Percentiles rank a stretch among this genome's conserved stretches.
phyloP scores from a whole-genome alignment of 1,140 invertebrate genomes.

The Bombus sylvicola region DNA sequence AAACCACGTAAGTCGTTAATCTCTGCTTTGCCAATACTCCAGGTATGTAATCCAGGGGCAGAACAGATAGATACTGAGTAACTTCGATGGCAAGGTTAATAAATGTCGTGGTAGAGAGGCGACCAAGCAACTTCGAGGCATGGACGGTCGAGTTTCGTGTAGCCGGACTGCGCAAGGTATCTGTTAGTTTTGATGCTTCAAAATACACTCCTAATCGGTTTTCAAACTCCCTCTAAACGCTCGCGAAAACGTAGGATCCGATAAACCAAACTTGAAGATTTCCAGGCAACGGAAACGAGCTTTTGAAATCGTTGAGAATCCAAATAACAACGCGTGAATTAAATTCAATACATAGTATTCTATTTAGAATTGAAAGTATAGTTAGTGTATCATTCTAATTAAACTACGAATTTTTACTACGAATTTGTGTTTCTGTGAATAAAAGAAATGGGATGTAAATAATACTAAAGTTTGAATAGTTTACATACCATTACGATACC shows the following conservation, averaged over 20 bases:
- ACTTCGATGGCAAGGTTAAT: slow-evolving; percentile 61
- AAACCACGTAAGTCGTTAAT: slow-evolving; percentile 51
- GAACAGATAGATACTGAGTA: slow-evolving; percentile 43
- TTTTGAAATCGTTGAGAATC: background rate
- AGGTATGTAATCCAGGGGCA: slow-evolving; percentile 54
- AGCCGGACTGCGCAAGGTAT: slow-evolving; percentile 53
- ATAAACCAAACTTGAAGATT: slow-evolving; percentile 62
- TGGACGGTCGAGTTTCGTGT: slow-evolving; percentile 58
- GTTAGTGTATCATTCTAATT: background rate
- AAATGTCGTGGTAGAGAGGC: slow-evolving; percentile 58
- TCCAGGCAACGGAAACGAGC: background rate
- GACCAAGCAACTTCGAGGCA: slow-evolving; percentile 59
- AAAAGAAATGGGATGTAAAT: too few relatives aligned
- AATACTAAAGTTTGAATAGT: too few relatives aligned
- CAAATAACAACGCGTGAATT: background rate
- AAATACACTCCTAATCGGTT: slow-evolving; percentile 71
- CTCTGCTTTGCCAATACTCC: slow-evolving; percentile 77
- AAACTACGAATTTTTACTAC: too few relatives aligned
- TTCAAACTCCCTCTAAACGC: slow-evolving; percentile 63
- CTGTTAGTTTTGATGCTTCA: slow-evolving; percentile 67
- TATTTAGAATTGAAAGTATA: background rate
- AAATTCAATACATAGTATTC: background rate
- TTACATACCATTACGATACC: too few relatives aligned
- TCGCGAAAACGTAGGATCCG: slow-evolving; percentile 37
- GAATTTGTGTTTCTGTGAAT: too few relatives aligned